phyloP scores from a whole-genome alignment of 2,797 vertebrate genomes.

The Mormyrops attenuatus region DNA sequence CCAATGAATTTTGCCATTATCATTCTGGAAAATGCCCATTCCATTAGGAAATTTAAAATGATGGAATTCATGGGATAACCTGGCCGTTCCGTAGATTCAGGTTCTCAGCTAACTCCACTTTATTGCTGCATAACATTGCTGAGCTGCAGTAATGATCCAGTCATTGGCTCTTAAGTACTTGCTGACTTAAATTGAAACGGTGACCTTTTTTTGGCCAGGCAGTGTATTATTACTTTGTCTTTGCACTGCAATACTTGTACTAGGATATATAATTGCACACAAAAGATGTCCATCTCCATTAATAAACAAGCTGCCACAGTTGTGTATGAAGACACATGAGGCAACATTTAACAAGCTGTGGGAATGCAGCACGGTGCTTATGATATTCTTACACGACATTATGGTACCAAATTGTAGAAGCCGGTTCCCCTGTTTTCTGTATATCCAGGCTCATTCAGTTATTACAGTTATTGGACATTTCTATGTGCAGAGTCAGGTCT shows the following conservation, averaged over 20 bases:
- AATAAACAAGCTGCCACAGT: constrained; percentile 31
- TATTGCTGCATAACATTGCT: neutral
- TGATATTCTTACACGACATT: neutral
- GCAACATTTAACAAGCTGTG: constrained; percentile 43
- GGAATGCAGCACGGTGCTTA: neutral
- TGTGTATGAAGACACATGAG: constrained; percentile 53
- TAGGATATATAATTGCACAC: neutral
- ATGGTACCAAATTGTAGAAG: neutral
- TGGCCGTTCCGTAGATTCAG: neutral
- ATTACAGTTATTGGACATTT: neutral
- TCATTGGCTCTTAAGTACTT: neutral
- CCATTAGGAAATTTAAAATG: neutral
- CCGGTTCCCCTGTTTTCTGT: neutral
- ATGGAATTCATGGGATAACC: neutral
- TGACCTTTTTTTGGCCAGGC: neutral
- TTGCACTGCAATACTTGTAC: neutral
- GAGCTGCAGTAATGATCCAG: neutral
- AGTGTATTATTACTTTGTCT: neutral
- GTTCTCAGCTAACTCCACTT: neutral
- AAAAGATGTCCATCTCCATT: neutral
- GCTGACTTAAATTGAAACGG: neutral
- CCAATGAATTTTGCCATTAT: neutral
- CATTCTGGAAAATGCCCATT: neutral
- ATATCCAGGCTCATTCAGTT: neutral
- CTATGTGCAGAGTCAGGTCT: neutral